A percentile compares a stretch with the other conserved stretches of the same genome.
Evolutionary conservation across 2,888 invertebrate species (phyloP).

Genomic region (Epirrhoe alternata): DNA sequence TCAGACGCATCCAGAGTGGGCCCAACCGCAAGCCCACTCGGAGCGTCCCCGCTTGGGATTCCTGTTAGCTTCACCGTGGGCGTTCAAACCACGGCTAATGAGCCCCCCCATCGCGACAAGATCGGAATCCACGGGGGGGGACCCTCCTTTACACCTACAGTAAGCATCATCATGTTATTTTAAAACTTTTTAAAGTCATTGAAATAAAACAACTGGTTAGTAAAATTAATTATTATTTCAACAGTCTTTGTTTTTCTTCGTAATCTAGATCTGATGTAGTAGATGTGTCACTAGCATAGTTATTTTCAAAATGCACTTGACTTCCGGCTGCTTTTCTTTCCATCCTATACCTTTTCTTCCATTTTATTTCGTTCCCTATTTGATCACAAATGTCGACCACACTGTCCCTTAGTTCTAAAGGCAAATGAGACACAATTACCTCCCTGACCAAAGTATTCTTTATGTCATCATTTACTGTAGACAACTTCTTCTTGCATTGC

Average conservation of each 20-base stretch:
- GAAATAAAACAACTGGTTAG: not conserved
- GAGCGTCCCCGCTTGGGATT: too few species aligned
- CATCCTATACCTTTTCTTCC: conserved; percentile 60
- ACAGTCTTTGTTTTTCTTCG: conserved; percentile 26
- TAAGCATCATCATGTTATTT: not conserved
- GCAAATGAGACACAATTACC: conserved; percentile 65
- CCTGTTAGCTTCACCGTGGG: too few species aligned
- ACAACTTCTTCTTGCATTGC: conserved; percentile 26
- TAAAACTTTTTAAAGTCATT: not conserved
- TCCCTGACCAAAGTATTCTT: conserved; percentile 64
- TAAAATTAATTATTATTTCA: conserved; percentile 25
- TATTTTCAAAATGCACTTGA: conserved; percentile 29
- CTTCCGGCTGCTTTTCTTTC: conserved; percentile 44
- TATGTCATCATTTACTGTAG: conserved; percentile 50
- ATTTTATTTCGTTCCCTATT: conserved; percentile 56
- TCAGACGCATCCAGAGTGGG: too few species aligned
- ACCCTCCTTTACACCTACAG: too few species aligned
- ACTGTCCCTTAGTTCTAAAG: conserved; percentile 64
- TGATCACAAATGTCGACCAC: conserved; percentile 62
- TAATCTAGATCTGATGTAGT: conserved; percentile 33
- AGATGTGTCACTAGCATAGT: conserved; percentile 26
- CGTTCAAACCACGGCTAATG: too few species aligned
- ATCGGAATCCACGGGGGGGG: too few species aligned
- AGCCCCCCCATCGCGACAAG: too few species aligned
- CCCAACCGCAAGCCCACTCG: too few species aligned